Conservation (phyloP, 2,113 vertebrate species). For the Tinamus guttatus region DNA sequence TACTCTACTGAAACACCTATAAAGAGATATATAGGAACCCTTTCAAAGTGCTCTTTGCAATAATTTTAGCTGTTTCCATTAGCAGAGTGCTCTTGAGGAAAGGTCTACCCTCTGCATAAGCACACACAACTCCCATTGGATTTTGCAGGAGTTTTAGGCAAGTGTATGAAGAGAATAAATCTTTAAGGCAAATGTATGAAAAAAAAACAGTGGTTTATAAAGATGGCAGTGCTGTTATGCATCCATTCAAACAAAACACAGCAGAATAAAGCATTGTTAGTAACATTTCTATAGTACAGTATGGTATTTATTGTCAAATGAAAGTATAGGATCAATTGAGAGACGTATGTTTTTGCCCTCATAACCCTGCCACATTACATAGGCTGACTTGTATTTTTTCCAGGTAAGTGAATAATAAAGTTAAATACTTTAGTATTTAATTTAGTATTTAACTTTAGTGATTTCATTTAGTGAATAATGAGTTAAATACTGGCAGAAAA, state of each 20-base stretch:
- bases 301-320: constrained; percentile 60
- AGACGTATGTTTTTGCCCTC: constrained; percentile 58
- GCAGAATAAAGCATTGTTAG: constrained; percentile 69
- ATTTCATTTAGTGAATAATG: no score
- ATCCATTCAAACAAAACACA: constrained; percentile 67
- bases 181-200: constrained; percentile 68
- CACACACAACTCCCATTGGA: constrained; percentile 33
- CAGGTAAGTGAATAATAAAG: constrained; percentile 44
- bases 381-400: constrained; percentile 46
- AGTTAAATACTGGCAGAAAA: no score
- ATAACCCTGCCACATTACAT: constrained; percentile 25
- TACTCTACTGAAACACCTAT: constrained; percentile 28
- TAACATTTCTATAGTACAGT: constrained; percentile 70
- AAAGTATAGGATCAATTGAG: constrained; percentile 59
- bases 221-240: constrained; percentile 59
- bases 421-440: no score
- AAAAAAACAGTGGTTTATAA: constrained; percentile 66
- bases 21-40: constrained; percentile 19
- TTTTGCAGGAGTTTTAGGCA: constrained; percentile 7
- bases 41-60: constrained; percentile 44
- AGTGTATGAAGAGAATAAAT: constrained; percentile 73
- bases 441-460: no score
- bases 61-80: constrained; percentile 41
- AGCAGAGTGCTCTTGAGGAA: constrained; percentile 41
- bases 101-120: constrained; percentile 65